Conservation (phyloP, 2,113 vertebrate species). For the Hippocampus comes region DNA sequence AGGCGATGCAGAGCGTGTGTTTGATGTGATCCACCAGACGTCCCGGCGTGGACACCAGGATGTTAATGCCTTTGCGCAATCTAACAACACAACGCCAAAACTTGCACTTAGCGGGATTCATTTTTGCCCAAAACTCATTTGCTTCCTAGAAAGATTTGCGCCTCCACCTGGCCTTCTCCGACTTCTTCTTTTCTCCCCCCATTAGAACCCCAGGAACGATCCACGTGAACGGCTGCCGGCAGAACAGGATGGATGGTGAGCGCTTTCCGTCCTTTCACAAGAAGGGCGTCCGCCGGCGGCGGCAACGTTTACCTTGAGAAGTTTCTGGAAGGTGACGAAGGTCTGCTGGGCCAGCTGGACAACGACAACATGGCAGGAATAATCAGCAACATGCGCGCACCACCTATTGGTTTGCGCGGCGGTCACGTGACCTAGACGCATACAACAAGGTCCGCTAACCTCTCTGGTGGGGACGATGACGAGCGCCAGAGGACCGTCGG, state of each 20-base stretch:
- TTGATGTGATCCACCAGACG: slow-evolving; percentile 93
- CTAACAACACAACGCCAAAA: slow-evolving; percentile 58
- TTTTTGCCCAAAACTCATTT: too few relatives aligned
- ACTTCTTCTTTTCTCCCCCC: slow-evolving; percentile 96
- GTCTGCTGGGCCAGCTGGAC: slow-evolving; percentile 87
- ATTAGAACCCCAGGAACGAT: slow-evolving; percentile 96
- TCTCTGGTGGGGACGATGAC: slow-evolving; percentile 93
- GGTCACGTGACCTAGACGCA: not conserved
- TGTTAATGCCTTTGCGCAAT: slow-evolving; percentile 92
- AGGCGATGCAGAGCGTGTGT: slow-evolving; percentile 85
- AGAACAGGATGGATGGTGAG: not conserved
- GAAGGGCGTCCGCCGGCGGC: not conserved
- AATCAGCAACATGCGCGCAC: not conserved
- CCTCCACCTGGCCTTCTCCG: slow-evolving; percentile 90
- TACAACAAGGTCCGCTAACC: slow-evolving; percentile 60
- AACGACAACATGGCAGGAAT: not conserved
- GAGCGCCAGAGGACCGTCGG: slow-evolving; percentile 86
- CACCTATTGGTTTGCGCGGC: not conserved
- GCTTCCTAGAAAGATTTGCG: too few relatives aligned
- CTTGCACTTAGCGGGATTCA: too few relatives aligned
- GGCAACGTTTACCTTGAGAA: slow-evolving; percentile 51
- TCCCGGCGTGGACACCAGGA: slow-evolving; percentile 91
- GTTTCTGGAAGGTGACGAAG: slow-evolving; percentile 87
- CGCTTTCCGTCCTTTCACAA: not conserved
- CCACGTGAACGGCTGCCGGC: slow-evolving; percentile 86